phyloP scores from a whole-genome alignment of 2,888 invertebrate genomes.

The Epinotia nisella region DNA sequence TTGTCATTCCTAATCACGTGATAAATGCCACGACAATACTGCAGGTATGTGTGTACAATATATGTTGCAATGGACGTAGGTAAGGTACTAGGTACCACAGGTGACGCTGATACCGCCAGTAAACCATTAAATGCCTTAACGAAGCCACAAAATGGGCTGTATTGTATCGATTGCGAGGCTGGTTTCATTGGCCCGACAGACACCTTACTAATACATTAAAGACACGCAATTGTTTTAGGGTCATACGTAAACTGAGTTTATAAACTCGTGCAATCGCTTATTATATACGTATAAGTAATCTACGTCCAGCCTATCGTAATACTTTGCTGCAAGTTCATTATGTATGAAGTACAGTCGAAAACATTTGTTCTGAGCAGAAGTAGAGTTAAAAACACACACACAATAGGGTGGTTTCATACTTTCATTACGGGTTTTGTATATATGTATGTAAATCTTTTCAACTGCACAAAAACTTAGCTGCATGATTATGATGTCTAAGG shows the following conservation, averaged over 20 bases:
- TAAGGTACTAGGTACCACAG: background rate
- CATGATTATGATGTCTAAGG: too few species aligned
- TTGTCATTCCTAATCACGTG: background rate
- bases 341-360: background rate
- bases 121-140: conserved; percentile 29
- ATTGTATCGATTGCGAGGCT: conserved; percentile 19
- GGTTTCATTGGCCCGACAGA: conserved; percentile 15
- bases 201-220: conserved; percentile 1
- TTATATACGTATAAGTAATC: background rate
- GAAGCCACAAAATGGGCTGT: conserved; percentile 33
- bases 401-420: too few species aligned
- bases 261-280: background rate
- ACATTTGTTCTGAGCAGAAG: too few species aligned
- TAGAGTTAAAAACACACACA: too few species aligned
- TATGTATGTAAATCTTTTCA: too few species aligned
- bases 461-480: too few species aligned
- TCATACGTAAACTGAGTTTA: conserved; percentile 7
- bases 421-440: too few species aligned
- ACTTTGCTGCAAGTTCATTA: background rate
- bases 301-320: background rate
- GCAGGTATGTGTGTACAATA: background rate
- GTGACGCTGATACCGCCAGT: conserved; percentile 12
- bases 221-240: conserved; percentile 11
- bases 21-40: background rate
- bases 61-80: background rate